Evolutionary conservation across 2,113 vertebrate genomes (phyloP), one percentile per base, ranked within the genome.

Genomic region (Labeo rohita): DNA sequence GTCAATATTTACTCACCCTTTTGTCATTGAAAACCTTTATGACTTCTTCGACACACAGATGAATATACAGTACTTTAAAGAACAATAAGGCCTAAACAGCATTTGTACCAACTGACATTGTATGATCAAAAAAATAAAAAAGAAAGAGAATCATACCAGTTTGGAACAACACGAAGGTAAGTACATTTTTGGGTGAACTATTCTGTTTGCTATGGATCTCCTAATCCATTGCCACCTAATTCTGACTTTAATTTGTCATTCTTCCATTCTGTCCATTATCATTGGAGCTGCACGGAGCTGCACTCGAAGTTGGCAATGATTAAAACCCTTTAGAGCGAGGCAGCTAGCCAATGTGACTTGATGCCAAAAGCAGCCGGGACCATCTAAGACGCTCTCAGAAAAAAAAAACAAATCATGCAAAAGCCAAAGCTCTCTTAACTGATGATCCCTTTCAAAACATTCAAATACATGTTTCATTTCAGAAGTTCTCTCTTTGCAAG

Each of bases 301-400:
- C 72, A 13, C 34, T 77, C 72, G 80, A 77, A 52, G 54, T 86
- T 83, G 72, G 68, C 70, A 23, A 39, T 86, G 47, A 76, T 88
- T 50, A 80, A 76, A 86, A 49, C 56, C 49, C 18, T 80, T 76
- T 54, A 36, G 74, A 80, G 81, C 34, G 7, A 59, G 52, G 47
- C 52, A 86, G 16, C 47, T 70, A 54, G 65, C 65, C 81, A 83
- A 56, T 43, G 50, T 16, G 34, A 59, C 82, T 23, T 56, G 59
- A 56, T 80, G 59, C 75, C n/a, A 86, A 84, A 70, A 59, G 34
- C 16, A 83, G 23, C 73, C 10, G 28, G 47, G 13, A 86, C 50
- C 79, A 83, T 59, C 73, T 83, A 87, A 87, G 91, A 85, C 5
- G 82, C 83, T 70, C 77, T 85, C 88, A 90, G 90, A 68, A 76